Evolutionary conservation across 2,113 vertebrate species (phyloP).

Genomic region (Heptranchias perlo): DNA sequence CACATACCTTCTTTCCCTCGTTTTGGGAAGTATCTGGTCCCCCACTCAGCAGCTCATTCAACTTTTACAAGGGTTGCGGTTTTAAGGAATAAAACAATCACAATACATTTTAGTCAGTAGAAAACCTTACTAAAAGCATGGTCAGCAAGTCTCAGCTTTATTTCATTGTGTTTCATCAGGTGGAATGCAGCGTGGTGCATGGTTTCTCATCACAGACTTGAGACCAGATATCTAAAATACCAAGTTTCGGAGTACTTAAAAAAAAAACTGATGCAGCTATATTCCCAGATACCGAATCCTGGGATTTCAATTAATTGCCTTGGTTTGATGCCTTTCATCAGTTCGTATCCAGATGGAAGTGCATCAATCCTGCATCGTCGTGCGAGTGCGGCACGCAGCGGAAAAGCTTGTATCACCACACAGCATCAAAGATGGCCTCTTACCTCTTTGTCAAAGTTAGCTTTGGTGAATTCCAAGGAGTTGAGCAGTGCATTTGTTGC

Average conservation of each 20-base stretch:
- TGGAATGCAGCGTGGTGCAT: constrained; percentile 51
- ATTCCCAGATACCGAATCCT: background rate
- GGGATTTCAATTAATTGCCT: background rate
- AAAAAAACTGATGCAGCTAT: background rate
- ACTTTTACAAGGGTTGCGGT: background rate
- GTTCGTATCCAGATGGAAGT: background rate
- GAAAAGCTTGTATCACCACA: background rate
- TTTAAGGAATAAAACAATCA: background rate
- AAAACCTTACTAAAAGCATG: constrained; percentile 3
- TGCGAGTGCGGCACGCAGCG: no score
- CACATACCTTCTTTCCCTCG: background rate
- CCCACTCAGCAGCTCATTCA: background rate
- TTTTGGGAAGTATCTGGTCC: background rate
- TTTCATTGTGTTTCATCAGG: constrained; percentile 42
- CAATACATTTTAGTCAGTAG: background rate
- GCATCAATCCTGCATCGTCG: background rate
- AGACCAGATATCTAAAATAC: background rate
- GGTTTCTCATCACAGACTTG: constrained; percentile 48
- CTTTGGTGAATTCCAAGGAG: constrained; percentile 97
- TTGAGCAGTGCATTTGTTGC: constrained; percentile 97
- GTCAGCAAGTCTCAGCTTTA: constrained; percentile 43
- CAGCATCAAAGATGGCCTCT: background rate
- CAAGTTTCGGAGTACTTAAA: background rate
- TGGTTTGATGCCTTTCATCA: background rate
- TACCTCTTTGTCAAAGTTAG: constrained; percentile 98